Base-by-base conservation (phyloP, 2,888 invertebrate species). In the Drosophila prostipennis region DNA sequence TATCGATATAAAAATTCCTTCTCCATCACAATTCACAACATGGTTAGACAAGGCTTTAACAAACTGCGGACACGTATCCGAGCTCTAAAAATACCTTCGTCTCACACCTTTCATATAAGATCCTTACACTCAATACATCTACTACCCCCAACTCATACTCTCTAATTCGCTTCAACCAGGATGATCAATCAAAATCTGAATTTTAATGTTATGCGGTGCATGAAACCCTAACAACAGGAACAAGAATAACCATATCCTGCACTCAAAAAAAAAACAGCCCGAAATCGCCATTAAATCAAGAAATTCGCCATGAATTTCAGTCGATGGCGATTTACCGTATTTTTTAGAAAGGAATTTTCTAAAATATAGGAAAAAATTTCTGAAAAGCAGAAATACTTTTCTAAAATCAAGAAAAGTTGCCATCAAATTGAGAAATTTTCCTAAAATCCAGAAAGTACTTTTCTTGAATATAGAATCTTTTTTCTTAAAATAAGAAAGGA, bases 141-240 rank as follows among this genome's bases (percentile, higher is more conserved):
- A 14, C 23, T 54, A 61, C 49, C 51, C 43, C 37, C 16, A 43
- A 23, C 61, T 56, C 65, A 69, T 52, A 64, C 53, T 45, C 46
- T 57, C 49, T 34, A 40, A 40, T 14, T 48, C 45, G 60, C 73
- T 16, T 51, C 19, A 49, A 37, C 39, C 59, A 64, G 58, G 72
- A 85, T 73, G 86, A 86, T 86, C 86, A 86, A 86, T 86, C 86
- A 86, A 86, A 83, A 77, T 79, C 77, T 81, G 80, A 86, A 86
- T 86, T 86, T 85, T 87, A 86, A 86, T 86, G 81, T 83, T 80
- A 86, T 87, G 80, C 84, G 76, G 78, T 83, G 80, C 80, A 85
- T 82, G 72, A 85, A 85, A 82, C 79, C 85, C 69, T 67, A 74
- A 72, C 65, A 76, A 76, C 77, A 70, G 57, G 72, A 60, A 55